A percentile compares a stretch with the other conserved stretches of the same genome.
Evolutionary conservation across 2,113 vertebrate genomes (phyloP).

Genomic region (Boulengeromyrus knoepffleri): DNA sequence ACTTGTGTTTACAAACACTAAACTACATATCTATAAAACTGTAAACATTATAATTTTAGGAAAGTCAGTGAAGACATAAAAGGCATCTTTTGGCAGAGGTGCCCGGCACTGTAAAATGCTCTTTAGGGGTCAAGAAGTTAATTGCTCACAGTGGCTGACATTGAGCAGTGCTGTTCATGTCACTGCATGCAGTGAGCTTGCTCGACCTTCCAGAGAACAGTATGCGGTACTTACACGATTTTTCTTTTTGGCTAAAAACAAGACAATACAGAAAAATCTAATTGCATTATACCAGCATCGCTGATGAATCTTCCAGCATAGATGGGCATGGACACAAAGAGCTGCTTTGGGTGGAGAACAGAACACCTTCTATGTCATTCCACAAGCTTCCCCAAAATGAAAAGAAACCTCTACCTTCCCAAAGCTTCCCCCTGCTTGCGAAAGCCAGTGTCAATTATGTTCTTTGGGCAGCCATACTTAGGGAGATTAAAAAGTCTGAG

Average conservation of each 20-base stretch:
- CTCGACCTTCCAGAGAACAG: not conserved
- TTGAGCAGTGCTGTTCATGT: not conserved
- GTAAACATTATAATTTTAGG: not conserved
- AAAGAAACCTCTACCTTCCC: not conserved
- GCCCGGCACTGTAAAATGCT: not conserved
- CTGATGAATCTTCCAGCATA: not conserved
- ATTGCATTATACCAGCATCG: not conserved
- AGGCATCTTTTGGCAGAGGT: not conserved
- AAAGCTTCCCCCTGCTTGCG: not conserved
- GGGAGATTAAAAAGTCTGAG: not conserved
- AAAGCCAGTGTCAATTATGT: not conserved
- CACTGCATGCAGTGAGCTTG: not conserved
- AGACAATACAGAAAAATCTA: not conserved
- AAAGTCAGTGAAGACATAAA: not conserved
- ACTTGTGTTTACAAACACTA: not conserved
- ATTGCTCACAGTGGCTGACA: not conserved
- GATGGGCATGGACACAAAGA: not conserved
- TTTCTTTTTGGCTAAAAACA: not conserved
- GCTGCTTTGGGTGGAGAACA: not conserved
- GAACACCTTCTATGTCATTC: not conserved
- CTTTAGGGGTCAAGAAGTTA: not conserved
- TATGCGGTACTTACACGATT: not conserved
- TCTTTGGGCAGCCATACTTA: not conserved
- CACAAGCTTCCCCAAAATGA: not conserved
- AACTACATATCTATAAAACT: not conserved